Evolutionary conservation across 2,113 vertebrate species (phyloP).

Genomic region (Pterocles burchelli): DNA sequence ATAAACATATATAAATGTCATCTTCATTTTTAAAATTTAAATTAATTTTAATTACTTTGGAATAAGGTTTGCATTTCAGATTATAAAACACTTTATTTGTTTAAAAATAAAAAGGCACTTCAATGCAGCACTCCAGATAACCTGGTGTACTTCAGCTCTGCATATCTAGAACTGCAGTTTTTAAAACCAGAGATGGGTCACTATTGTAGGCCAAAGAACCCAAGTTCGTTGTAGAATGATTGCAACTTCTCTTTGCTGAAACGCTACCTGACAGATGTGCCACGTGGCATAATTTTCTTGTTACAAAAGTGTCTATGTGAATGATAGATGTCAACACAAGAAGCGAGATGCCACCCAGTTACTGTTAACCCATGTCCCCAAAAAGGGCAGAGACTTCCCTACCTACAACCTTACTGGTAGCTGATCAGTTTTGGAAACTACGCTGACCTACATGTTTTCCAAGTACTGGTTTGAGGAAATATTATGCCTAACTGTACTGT

Average conservation of each 20-base stretch:
- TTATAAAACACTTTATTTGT: neutral
- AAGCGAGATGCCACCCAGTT: neutral
- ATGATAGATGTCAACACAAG: neutral
- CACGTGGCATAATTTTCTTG: neutral
- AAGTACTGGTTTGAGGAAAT: neutral
- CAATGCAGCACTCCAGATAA: neutral
- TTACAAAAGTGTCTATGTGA: neutral
- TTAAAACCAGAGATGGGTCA: neutral
- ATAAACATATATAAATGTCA: neutral
- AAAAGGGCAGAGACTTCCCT: neutral
- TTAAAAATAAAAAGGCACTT: neutral
- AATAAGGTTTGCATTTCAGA: neutral
- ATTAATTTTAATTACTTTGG: neutral
- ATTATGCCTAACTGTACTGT: neutral
- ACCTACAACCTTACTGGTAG: neutral
- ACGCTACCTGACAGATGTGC: neutral
- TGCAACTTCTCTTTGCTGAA: neutral
- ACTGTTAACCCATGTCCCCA: neutral
- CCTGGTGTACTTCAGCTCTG: neutral
- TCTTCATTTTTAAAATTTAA: neutral
- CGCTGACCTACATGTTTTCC: neutral
- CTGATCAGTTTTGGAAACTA: neutral
- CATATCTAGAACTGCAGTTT: neutral
- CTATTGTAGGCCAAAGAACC: neutral
- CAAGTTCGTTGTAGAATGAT: accelerated